Conservation (phyloP, 1,140 invertebrate genomes). For the Drosophila miranda region DNA sequence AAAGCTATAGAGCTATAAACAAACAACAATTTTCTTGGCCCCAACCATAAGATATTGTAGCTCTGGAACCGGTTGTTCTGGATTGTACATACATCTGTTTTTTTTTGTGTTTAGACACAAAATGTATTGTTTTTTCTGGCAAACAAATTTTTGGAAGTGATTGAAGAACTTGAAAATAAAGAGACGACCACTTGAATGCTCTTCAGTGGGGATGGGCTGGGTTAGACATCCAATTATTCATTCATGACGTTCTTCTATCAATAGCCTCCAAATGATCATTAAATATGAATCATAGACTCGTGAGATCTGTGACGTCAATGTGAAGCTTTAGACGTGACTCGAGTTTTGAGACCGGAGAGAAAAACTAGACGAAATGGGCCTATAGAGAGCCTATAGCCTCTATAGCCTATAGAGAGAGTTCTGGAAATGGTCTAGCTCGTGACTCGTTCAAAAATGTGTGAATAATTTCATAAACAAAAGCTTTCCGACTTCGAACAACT, state of each 20-base stretch:
- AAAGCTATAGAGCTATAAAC: slow-evolving; percentile 37
- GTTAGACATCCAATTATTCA: not conserved
- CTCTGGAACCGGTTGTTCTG: slow-evolving; percentile 54
- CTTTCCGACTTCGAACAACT: slow-evolving; percentile 21
- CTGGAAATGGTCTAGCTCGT: slow-evolving; percentile 25
- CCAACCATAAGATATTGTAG: slow-evolving; percentile 1
- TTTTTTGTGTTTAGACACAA: slow-evolving; percentile 25
- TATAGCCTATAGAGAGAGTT: not conserved
- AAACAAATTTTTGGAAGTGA: not conserved
- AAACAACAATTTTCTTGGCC: slow-evolving; percentile 45
- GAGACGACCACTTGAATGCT: too few species aligned
- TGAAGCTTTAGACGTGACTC: slow-evolving; percentile 16
- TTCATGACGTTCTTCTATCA: slow-evolving; percentile 28
- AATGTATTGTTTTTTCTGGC: slow-evolving; percentile 11
- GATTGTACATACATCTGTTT: slow-evolving; percentile 19
- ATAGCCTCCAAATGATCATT: slow-evolving; percentile 15
- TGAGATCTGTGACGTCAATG: slow-evolving; percentile 34
- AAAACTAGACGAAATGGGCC: not conserved
- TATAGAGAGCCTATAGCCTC: too few species aligned
- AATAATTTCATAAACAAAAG: slow-evolving; percentile 52
- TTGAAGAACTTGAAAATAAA: too few species aligned
- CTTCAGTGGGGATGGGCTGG: too few species aligned
- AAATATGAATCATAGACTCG: slow-evolving; percentile 34
- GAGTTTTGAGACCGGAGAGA: not conserved
- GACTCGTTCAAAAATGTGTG: slow-evolving; percentile 50